Conservation (phyloP, 2,113 vertebrate species). For the Nematolebias whitei region DNA sequence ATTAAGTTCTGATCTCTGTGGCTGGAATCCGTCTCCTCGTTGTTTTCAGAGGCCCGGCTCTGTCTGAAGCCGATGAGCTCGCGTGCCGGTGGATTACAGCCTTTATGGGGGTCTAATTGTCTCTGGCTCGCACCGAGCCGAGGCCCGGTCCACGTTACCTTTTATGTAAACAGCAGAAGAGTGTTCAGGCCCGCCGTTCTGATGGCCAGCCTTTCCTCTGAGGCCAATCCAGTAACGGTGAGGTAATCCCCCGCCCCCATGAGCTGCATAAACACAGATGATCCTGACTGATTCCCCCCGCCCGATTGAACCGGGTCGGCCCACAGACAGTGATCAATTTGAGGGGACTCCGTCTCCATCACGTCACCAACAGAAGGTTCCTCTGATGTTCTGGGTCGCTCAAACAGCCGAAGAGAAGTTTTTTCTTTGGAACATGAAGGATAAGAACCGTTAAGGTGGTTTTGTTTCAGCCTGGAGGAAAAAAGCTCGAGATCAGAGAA, state of each 20-base stretch:
- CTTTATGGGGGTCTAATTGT: slow-evolving; percentile 55
- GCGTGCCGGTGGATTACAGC: slow-evolving; percentile 50
- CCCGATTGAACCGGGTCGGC: slow-evolving; percentile 45
- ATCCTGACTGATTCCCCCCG: slow-evolving; percentile 68
- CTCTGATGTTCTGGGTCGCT: not conserved
- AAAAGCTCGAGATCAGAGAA: not conserved
- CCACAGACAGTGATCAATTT: slow-evolving; percentile 37
- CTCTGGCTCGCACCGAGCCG: slow-evolving; percentile 43
- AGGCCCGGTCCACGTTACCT: slow-evolving; percentile 44
- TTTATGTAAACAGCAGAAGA: slow-evolving; percentile 64
- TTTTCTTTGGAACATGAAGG: no score
- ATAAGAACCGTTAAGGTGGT: not conserved
- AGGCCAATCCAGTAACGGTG: slow-evolving; percentile 68
- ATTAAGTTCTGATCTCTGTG: slow-evolving; percentile 38
- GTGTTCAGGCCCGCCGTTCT: slow-evolving; percentile 61
- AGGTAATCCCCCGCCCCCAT: slow-evolving; percentile 65
- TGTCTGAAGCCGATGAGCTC: slow-evolving; percentile 56
- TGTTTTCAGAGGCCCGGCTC: no score
- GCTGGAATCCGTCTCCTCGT: slow-evolving; percentile 43
- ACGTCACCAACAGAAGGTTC: not conserved
- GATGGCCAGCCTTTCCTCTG: slow-evolving; percentile 60
- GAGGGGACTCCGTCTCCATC: not conserved
- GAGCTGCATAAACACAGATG: slow-evolving; percentile 73
- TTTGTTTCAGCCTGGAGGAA: not conserved
- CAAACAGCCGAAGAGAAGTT: not conserved